phyloP scores from a whole-genome alignment of 2,113 vertebrate species.

The Rynchops niger region DNA sequence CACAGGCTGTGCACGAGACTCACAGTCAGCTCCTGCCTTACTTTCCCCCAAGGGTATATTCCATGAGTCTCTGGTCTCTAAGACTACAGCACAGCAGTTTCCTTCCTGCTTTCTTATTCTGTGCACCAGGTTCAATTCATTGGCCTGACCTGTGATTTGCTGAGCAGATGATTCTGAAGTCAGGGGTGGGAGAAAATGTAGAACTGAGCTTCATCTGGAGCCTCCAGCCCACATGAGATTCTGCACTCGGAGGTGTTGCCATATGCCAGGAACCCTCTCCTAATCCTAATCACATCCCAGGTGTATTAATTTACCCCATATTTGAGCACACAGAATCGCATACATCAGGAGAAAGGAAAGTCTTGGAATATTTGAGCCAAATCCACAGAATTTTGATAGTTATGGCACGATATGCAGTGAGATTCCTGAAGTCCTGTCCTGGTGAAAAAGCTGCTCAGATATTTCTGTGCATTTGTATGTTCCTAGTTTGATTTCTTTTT shows the following conservation, averaged over 20 bases:
- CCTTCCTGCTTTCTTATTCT: neutral
- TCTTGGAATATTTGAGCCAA: neutral
- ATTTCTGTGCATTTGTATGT: neutral
- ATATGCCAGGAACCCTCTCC: neutral
- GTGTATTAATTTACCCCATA: accelerated
- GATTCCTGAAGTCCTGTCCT: neutral
- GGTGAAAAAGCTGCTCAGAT: neutral
- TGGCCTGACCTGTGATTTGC: neutral
- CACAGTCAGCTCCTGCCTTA: neutral
- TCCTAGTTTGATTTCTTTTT: neutral
- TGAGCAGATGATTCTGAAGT: neutral
- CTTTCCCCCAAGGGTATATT: neutral
- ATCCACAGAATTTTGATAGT: neutral
- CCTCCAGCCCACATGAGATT: accelerated
- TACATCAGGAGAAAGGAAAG: accelerated
- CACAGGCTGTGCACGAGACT: accelerated
- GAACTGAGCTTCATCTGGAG: neutral
- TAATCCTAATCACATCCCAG: neutral
- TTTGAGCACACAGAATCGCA: neutral
- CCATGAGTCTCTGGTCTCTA: too few relatives aligned
- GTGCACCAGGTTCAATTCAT: neutral
- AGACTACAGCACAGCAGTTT: neutral
- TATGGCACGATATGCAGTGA: neutral
- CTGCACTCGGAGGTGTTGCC: neutral
- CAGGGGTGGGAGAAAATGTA: neutral